Base-by-base conservation (phyloP, 2,888 invertebrate species). In the Dasypogon diadema region DNA sequence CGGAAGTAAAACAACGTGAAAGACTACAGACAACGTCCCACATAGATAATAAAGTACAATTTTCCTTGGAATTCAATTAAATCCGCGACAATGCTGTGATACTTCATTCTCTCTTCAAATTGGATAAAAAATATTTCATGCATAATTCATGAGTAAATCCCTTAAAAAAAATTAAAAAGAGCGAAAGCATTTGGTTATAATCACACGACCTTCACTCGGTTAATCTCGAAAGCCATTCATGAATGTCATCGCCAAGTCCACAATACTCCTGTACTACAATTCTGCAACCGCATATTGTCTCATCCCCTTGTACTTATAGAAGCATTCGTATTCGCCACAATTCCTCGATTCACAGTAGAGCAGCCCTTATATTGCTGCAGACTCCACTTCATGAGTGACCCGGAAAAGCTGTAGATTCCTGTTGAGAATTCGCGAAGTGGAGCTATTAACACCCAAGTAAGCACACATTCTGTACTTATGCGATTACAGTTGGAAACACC, bases 361-460 rank as follows among this genome's bases (percentile, higher is more conserved):
- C n/a, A 34, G 10, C 22, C 10, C 42, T 18, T 37, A 16, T 30
- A 24, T 30, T 34, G 21, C 21, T 18, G 37, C 37, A 18, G 2
- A 21, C 55, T 24, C 21, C 26, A 6, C 21, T 14, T 18, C 16
- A 12, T 5, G 65, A 65, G 8, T 65, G 46, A 65, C 65, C 65
- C 37, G 48, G 16, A 48, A 70, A 54, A 18, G n/a, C 3, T 8
- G 54, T 14, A 30, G n/a, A 54, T 51, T 14, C 54, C 12, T 21
- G 34, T 12, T 30, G n/a, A 46, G 18, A 56, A 14, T 56, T 56
- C 54, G 30, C n/a, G 70, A 18, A 54, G 70, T 70, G 54, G 54
- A 34, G 54, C 70, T 54, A 70, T 70, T 70, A 70, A 70, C 54
- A 54, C 54, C 54, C 54, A 65, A 54, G 54, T 54, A 54, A 70